Evolutionary conservation across 1,140 invertebrate genomes (phyloP).

Genomic region (Panulirus ornatus): DNA sequence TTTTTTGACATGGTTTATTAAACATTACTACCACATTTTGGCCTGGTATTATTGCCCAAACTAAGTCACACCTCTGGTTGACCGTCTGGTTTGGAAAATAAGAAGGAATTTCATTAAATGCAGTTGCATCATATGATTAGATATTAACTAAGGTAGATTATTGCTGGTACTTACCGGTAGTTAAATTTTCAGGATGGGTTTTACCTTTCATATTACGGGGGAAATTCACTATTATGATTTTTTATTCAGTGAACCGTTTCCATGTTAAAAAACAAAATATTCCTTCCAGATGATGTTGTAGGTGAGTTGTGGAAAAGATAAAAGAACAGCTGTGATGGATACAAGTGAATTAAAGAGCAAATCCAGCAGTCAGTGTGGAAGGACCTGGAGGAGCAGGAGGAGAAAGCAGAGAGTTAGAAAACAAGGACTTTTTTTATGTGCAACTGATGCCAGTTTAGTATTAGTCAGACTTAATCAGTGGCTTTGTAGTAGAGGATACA

Average conservation of each 20-base stretch:
- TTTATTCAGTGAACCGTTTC: background rate
- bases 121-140: too few species aligned
- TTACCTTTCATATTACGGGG: too few species aligned
- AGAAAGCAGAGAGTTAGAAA: background rate
- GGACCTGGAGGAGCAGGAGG: slow-evolving; percentile 39
- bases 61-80: too few species aligned
- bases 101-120: too few species aligned
- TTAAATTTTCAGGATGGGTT: too few species aligned
- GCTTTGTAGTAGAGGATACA: slow-evolving; percentile 15
- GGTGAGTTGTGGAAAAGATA: slow-evolving; percentile 4
- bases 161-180: too few species aligned
- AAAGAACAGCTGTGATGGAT: slow-evolving; percentile 1
- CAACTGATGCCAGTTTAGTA: slow-evolving; percentile 23
- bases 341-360: background rate
- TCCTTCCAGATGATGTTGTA: slow-evolving; percentile 32
- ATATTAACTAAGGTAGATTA: too few species aligned
- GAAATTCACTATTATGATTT: too few species aligned
- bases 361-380: background rate
- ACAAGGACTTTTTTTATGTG: background rate
- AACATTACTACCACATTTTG: too few species aligned
- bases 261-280: slow-evolving; percentile 13
- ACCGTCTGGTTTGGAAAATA: too few species aligned
- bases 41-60: too few species aligned
- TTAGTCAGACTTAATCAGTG: slow-evolving; percentile 50
- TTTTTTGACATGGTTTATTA: too few species aligned